A percentile compares a stretch with the other conserved stretches of the same genome.
phyloP scores from a whole-genome alignment of 2,797 vertebrate genomes.

The Anguilla obscura region DNA sequence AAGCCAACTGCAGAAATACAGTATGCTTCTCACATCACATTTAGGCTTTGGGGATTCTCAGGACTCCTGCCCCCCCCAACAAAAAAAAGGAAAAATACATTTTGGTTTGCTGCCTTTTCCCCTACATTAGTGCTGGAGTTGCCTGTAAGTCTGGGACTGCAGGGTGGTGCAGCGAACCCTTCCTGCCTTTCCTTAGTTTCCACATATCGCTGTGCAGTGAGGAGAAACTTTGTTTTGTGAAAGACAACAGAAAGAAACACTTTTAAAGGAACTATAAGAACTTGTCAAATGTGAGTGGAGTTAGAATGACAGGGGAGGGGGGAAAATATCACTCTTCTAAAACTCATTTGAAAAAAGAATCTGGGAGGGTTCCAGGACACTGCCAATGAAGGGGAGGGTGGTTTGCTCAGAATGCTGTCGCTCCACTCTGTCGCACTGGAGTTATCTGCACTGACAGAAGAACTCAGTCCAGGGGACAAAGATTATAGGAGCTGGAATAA shows the following conservation, averaged over 20 bases:
- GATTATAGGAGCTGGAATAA: background rate
- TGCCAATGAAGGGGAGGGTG: background rate
- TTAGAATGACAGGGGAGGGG: slow-evolving; percentile 17
- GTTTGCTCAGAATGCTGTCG: background rate
- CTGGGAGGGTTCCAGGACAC: background rate
- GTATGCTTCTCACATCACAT: background rate
- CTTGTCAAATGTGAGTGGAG: background rate
- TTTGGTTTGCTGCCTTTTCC: background rate
- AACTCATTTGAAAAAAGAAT: background rate
- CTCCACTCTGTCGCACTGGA: background rate
- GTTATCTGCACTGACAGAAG: background rate
- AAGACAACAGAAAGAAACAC: slow-evolving; percentile 6
- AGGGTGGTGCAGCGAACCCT: background rate
- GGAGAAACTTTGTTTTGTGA: slow-evolving; percentile 2
- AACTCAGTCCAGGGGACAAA: background rate
- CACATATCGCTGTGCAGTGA: background rate
- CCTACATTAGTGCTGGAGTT: background rate
- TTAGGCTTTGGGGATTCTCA: background rate
- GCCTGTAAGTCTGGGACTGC: background rate
- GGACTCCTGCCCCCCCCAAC: background rate
- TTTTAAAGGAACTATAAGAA: background rate
- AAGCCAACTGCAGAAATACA: background rate
- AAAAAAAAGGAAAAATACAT: background rate
- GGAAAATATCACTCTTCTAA: background rate
- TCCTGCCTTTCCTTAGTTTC: background rate